These are phyloP conservation scores for Potorous gilbertii DNA, from an alignment of 2,797 vertebrate species.

Conservation along the genomic window DNA sequence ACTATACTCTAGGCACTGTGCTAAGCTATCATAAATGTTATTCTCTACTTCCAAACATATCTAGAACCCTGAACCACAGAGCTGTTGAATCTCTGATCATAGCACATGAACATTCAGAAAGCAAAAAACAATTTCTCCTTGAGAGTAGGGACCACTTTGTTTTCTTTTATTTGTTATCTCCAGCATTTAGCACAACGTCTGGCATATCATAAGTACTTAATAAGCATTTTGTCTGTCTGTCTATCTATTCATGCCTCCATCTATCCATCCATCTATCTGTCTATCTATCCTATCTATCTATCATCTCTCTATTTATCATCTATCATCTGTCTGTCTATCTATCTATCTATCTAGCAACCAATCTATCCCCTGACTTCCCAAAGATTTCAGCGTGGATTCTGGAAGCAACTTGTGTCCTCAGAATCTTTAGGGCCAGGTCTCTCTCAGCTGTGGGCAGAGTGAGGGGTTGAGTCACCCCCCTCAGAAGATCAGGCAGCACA, in stretches of 20 bases:
- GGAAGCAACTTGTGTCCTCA: conserved; percentile 21
- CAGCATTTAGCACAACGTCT: not conserved
- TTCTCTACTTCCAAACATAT: not conserved
- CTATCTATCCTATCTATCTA: not conserved
- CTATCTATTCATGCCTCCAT: not conserved
- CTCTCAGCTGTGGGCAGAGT: not conserved
- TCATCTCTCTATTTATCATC: too few relatives aligned
- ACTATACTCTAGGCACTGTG: not conserved
- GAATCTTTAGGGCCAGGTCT: conserved; percentile 26
- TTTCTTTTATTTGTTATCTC: not conserved
- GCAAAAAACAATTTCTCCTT: not conserved
- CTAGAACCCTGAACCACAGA: not conserved
- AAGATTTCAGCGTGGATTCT: not conserved
- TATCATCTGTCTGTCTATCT: accelerated
- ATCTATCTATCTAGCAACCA: accelerated
- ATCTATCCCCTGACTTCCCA: not conserved
- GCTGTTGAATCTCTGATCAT: conserved; percentile 26
- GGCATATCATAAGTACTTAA: not conserved
- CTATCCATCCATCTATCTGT: accelerated
- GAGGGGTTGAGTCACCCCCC: conserved; percentile 12
- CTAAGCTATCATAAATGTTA: not conserved
- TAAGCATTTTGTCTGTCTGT: not conserved
- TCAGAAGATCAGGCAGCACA: conserved; percentile 4
- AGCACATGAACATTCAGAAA: conserved; percentile 29
- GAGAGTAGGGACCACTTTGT: not conserved